These are phyloP conservation scores for Phylloscopus trochilus DNA, from an alignment of 2,113 vertebrate genomes.

Conservation along the genomic window DNA sequence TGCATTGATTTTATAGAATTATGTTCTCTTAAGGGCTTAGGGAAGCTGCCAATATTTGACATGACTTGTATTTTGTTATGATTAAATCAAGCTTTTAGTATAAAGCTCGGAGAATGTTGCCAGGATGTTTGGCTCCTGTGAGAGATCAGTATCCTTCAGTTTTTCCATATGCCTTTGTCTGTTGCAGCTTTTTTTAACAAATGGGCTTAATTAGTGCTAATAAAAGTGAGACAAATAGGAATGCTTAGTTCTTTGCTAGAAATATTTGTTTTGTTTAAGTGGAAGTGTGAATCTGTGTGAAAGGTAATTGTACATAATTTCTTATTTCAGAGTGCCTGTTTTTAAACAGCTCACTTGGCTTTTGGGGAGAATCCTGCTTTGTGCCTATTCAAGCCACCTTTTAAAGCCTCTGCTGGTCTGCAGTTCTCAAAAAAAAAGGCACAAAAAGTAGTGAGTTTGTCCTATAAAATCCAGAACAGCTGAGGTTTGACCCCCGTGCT, in stretches of 20 bases:
- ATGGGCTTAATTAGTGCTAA: neutral
- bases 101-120: neutral
- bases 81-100: neutral
- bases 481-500: neutral
- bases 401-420: neutral
- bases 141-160: neutral
- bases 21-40: neutral
- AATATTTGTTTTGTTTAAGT: neutral
- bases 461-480: neutral
- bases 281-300: neutral
- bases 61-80: neutral
- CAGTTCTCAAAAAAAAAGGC: neutral
- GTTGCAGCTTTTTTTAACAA: neutral
- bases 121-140: neutral
- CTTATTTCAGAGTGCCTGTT: neutral
- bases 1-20: neutral
- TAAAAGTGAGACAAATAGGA: neutral
- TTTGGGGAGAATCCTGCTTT: neutral
- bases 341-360: neutral
- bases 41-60: neutral
- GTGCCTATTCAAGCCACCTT: accelerated
- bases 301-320: accelerated
- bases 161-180: neutral
- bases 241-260: neutral
- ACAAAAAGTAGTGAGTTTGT: neutral